Percentiles rank a stretch among this genome's conserved stretches.
These are phyloP conservation scores for Pemphigus obesinymphae DNA, from an alignment of 1,140 invertebrate genomes.

Conservation along the genomic window DNA sequence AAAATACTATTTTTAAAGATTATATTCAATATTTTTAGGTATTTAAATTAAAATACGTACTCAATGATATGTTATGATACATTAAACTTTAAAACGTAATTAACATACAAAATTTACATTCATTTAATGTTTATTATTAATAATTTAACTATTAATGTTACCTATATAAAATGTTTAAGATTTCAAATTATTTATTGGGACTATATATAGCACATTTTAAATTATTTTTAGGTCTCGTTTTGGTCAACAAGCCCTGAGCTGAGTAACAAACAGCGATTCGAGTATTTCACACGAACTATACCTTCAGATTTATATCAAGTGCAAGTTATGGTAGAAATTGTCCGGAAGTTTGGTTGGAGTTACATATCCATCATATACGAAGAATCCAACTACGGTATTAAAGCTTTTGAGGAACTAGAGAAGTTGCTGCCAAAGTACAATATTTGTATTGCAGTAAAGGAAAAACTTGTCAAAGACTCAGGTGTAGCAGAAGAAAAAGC, in stretches of 20 bases:
- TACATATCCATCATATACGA: slow-evolving; percentile 95
- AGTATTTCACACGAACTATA: slow-evolving; percentile 91
- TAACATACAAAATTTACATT: too few species aligned
- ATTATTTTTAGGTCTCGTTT: slow-evolving; percentile 91
- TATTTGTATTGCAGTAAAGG: slow-evolving; percentile 90
- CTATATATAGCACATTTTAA: too few species aligned
- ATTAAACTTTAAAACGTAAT: too few species aligned
- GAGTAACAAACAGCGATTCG: slow-evolving; percentile 91
- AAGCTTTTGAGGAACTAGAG: slow-evolving; percentile 91
- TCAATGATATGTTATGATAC: too few species aligned
- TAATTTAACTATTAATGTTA: too few species aligned
- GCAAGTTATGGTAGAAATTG: slow-evolving; percentile 90
- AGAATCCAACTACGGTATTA: slow-evolving; percentile 93
- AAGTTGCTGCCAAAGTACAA: slow-evolving; percentile 70
- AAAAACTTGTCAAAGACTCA: slow-evolving; percentile 91
- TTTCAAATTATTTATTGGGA: too few species aligned
- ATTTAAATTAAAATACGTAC: too few species aligned
- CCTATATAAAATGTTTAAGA: too few species aligned
- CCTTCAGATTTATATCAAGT: slow-evolving; percentile 93
- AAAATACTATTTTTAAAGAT: too few species aligned
- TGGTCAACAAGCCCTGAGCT: slow-evolving; percentile 93
- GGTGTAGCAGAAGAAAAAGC: slow-evolving; percentile 80
- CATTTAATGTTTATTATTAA: too few species aligned
- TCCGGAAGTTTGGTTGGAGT: slow-evolving; percentile 80
- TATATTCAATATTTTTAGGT: too few species aligned